These are phyloP conservation scores for Pterostichus niger DNA, from an alignment of 2,888 invertebrate species.

Conservation along the genomic window DNA sequence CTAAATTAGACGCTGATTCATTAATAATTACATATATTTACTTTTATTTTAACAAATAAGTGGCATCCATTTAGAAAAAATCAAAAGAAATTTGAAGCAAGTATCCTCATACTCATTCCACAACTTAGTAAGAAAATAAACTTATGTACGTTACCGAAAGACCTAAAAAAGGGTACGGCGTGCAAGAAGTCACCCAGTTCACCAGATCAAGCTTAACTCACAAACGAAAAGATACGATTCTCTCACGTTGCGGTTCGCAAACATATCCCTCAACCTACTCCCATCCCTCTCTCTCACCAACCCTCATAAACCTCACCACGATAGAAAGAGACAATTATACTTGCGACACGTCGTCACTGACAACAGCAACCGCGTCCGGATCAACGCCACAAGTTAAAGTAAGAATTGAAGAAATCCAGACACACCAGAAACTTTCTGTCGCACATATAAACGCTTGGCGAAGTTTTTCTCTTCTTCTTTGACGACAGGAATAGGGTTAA, in stretches of 20 bases:
- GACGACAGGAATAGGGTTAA: slow-evolving; percentile 29
- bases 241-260: slow-evolving; percentile 52
- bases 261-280: slow-evolving; percentile 30
- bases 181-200: slow-evolving; percentile 26
- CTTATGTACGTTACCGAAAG: background rate
- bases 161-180: background rate
- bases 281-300: background rate
- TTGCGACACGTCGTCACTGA: background rate
- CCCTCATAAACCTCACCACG: background rate
- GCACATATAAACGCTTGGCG: background rate
- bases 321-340: background rate
- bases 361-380: slow-evolving; percentile 52
- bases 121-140: background rate
- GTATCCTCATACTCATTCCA: background rate
- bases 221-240: slow-evolving; percentile 66
- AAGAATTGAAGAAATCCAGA: slow-evolving; percentile 66
- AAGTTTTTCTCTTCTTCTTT: slow-evolving; percentile 35
- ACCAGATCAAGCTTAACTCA: slow-evolving; percentile 62
- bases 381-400: slow-evolving; percentile 68
- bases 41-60: too few species aligned
- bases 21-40: too few species aligned
- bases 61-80: too few species aligned
- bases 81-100: too few species aligned
- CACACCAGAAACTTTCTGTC: slow-evolving; percentile 11
- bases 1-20: too few species aligned